Evolutionary conservation across 2,113 vertebrate genomes (phyloP).

Genomic region (Perca fluviatilis): DNA sequence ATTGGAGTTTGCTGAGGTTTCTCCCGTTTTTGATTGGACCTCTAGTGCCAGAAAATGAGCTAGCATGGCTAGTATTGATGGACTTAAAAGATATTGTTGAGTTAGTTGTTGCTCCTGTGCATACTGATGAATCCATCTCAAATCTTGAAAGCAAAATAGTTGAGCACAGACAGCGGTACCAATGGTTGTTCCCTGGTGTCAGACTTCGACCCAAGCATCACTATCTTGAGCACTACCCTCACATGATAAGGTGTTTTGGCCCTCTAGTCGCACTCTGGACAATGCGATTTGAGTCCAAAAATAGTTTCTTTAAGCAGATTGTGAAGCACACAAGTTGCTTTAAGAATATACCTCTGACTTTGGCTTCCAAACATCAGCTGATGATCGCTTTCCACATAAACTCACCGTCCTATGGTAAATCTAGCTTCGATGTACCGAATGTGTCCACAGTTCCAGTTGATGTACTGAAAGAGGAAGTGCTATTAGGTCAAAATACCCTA

Average conservation of each 20-base stretch:
- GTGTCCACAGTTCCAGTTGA: conserved; percentile 3
- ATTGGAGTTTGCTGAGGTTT: background rate
- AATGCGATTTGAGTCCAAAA: too few relatives aligned
- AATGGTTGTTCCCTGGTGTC: conserved; percentile 13
- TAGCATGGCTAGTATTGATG: background rate
- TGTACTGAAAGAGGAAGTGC: background rate
- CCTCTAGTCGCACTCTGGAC: too few relatives aligned
- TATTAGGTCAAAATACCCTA: background rate
- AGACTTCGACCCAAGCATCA: too few relatives aligned
- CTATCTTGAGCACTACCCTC: too few relatives aligned
- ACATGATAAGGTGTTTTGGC: too few relatives aligned
- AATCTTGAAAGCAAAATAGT: conserved; percentile 23
- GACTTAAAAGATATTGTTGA: conserved; percentile 31
- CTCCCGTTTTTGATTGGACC: background rate
- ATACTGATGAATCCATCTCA: conserved; percentile 18
- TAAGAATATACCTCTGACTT: background rate
- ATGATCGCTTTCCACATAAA: background rate
- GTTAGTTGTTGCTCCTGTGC: conserved; percentile 5
- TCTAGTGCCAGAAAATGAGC: conserved; percentile 3
- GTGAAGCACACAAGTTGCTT: conserved; percentile 23
- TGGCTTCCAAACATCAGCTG: conserved; percentile 14
- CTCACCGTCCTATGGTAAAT: conserved; percentile 6
- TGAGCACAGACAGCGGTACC: conserved; percentile 19
- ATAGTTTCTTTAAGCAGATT: conserved; percentile 4
- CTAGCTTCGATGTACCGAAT: background rate